A percentile compares a stretch with the other conserved stretches of the same genome.
Conservation (phyloP, 2,113 vertebrate species). For the Brachyistius frenatus region DNA sequence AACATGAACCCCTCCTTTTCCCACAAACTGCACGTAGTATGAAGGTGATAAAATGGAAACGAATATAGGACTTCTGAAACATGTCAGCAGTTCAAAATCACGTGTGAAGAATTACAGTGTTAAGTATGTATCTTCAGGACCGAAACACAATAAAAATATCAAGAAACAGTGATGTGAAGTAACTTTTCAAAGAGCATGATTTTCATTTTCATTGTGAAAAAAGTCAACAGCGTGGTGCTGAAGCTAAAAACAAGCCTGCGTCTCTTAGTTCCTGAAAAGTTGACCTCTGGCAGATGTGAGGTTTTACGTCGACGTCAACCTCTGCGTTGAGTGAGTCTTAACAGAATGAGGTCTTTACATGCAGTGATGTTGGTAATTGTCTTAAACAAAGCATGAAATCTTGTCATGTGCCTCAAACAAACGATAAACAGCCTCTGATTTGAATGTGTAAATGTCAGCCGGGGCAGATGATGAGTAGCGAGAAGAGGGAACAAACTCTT, state of each 20-base stretch:
- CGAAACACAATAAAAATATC: not conserved
- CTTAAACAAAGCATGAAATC: slow-evolving; percentile 50
- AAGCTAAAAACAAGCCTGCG: not conserved
- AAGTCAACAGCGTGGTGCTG: not conserved
- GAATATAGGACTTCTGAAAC: not conserved
- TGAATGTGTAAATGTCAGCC: slow-evolving; percentile 78
- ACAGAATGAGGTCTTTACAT: not conserved
- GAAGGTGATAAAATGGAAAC: slow-evolving; percentile 2
- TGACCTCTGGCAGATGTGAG: slow-evolving; percentile 12
- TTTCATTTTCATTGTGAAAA: not conserved
- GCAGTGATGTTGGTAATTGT: not conserved
- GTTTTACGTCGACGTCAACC: slow-evolving; percentile 10
- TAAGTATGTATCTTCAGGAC: not conserved
- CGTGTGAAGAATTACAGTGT: not conserved
- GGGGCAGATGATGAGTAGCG: slow-evolving; percentile 21
- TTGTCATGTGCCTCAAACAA: slow-evolving; percentile 55
- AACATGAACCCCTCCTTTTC: not conserved
- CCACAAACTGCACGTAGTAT: not conserved
- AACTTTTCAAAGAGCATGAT: not conserved
- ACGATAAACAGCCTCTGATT: slow-evolving; percentile 61
- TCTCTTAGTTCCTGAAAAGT: slow-evolving; percentile 56
- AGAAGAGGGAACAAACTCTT: slow-evolving; percentile 66
- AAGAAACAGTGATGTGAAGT: not conserved
- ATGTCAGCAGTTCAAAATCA: not conserved
- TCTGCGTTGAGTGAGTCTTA: not conserved